Base-by-base conservation (phyloP, 2,113 vertebrate genomes). In the Mustelus asterias region DNA sequence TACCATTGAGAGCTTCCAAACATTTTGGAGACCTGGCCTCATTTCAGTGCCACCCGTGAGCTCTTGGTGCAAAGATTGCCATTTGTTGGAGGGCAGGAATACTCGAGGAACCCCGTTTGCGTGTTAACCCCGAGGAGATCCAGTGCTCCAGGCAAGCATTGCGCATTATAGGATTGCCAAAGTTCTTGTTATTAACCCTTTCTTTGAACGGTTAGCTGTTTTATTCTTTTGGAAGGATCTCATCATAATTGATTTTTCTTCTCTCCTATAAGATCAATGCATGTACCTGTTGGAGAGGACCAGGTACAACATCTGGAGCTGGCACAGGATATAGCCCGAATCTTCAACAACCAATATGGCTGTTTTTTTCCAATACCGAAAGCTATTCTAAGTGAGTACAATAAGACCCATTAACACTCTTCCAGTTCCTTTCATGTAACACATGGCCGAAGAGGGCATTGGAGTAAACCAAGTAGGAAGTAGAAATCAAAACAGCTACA, bases 241-340 rank as follows among this genome's bases (percentile, higher is more conserved):
- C 24, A 54, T 48, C 20, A 33, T 16, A 10, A 3, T 65, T 58
- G 29, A 22, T 76, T 88, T 76, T 85, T 60, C 78, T 86, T 90
- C 1, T 76, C 48, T 96, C 22, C 96, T 89, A 96, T 92, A 96
- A 99, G 99, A 97, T 98, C 99, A 95, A 99, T 99, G 96, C 98
- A 97, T 80, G 98, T 99, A 96, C 99, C 99, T 0, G 98, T 99
- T 24, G 99, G 99, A 96, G 98, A 99, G 97, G 99, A 99, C 97
- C 99, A 99, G 98, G 97, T 99, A 97, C 98, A 98, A 97, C 99
- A 99, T 97, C 97, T 99, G 97, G 99, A 99, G 97, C 98, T 99
- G 96, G 98, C 98, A 95, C 98, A 99, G 97, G 98, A 99, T 96
- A 97, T 98, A 95, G 98, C 98, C 92, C 98, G 98, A 44, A 97